Evolutionary conservation across 2,113 vertebrate genomes (phyloP).

Genomic region (Erinaceus europaeus): DNA sequence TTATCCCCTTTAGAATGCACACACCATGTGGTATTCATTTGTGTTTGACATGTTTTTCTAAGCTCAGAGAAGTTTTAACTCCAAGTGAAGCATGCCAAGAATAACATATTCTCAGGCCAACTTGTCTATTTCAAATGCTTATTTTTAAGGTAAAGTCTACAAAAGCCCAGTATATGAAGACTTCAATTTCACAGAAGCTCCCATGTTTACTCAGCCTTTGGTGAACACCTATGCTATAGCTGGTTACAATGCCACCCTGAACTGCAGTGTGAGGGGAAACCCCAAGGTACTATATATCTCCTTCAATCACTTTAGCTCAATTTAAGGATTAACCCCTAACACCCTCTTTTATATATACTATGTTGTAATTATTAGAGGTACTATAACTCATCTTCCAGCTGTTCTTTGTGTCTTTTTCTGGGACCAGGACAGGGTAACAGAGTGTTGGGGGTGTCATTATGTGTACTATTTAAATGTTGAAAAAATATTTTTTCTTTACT

Average conservation of each 20-base stretch:
- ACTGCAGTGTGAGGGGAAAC: conserved; percentile 96
- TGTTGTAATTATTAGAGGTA: background rate
- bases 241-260: conserved; percentile 94
- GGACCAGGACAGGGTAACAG: too few relatives aligned
- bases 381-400: background rate
- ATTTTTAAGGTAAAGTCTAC: conserved; percentile 86
- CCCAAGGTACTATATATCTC: conserved; percentile 87
- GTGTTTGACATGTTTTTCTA: background rate
- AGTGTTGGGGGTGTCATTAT: background rate
- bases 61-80: background rate
- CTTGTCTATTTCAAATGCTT: conserved; percentile 12
- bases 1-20: background rate
- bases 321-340: background rate
- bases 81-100: background rate
- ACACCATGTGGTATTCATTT: background rate
- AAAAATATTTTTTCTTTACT: background rate
- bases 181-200: conserved; percentile 92
- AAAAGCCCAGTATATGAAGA: conserved; percentile 91
- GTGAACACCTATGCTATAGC: conserved; percentile 92
- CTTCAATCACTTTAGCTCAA: background rate
- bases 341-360: background rate
- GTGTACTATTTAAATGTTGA: background rate
- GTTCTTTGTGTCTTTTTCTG: background rate
- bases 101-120: background rate
- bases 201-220: conserved; percentile 94